Evolutionary conservation across 2,888 invertebrate genomes (phyloP), one percentile per base, ranked within the genome.

Genomic region (Cheilosia urbana): DNA sequence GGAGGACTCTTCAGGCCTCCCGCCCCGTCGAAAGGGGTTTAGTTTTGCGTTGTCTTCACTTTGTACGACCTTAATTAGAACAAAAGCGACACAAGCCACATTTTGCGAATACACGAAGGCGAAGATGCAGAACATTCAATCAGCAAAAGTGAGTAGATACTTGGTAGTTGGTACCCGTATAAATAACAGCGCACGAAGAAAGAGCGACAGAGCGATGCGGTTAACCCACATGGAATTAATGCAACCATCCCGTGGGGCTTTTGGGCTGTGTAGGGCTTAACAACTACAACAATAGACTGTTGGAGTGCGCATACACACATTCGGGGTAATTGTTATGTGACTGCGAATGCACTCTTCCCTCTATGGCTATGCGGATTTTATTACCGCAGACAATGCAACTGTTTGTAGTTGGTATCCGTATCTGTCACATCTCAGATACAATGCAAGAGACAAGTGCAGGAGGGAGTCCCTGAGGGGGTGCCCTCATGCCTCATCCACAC

Each of bases 211-310:
- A 30, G 19, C 15, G 60, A 66, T 68, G 75, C 63, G 76, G 81
- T 81, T 81, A 69, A 76, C 81, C 81, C 63, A 76, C 63, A 76
- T 76, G 57, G 69, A 69, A 69, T 76, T 69, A 81, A 65, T 81
- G 68, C 62, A 57, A 62, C 68, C 47, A 47, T 21, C 42, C 11
- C 19, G 24, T 49, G 58, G 27, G 66, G 17, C 2, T 27, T 40
- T 17, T 15, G 49, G 58, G 49, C 13, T 19, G 7, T 42, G 21
- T 21, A 17, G 15, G 4, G 17, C 40, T 66, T 17, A 27, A 40
- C n/a, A 66, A 17, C 37, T 42, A 53, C 11, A 19, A 53, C 15
- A 19, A 55, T 55, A 57, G 45, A 49, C 40, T 55, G 11, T 34
- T 19, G 37, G 40, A 11, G 11, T 24, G 40, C 15, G 13, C 37